Evolutionary conservation across 2,888 invertebrate species (phyloP).

Genomic region (Ligdia adustata): DNA sequence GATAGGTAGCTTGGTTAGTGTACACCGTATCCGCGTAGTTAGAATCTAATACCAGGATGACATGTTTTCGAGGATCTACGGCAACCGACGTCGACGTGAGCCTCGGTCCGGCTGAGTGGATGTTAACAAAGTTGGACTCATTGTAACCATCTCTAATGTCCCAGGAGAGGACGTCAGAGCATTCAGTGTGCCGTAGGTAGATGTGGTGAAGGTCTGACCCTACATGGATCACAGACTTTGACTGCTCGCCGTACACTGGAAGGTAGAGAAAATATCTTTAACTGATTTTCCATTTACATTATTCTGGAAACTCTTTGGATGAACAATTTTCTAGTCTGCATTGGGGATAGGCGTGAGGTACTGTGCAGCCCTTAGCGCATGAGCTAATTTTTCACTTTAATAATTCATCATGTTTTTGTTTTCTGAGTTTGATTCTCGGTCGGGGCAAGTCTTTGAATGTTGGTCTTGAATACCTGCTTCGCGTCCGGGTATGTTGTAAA

Average conservation of each 20-base stretch:
- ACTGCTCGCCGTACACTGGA: slow-evolving; percentile 59
- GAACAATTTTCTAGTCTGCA: no score
- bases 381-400: no score
- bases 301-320: no score
- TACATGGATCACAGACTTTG: slow-evolving; percentile 55
- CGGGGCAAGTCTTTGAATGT: no score
- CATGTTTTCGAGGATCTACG: slow-evolving; percentile 75
- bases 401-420: no score
- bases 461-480: no score
- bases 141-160: slow-evolving; percentile 74
- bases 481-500: no score
- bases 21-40: slow-evolving; percentile 85
- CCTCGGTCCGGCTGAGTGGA: slow-evolving; percentile 79
- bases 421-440: no score
- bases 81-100: slow-evolving; percentile 82
- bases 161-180: slow-evolving; percentile 84
- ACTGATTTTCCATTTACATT: no score
- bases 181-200: slow-evolving; percentile 81
- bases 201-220: slow-evolving; percentile 57
- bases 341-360: no score
- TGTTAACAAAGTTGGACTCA: slow-evolving; percentile 66
- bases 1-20: slow-evolving; percentile 63
- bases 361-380: no score
- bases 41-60: slow-evolving; percentile 84
- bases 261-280: no score